These are phyloP conservation scores for Avahi laniger DNA, from an alignment of 2,797 vertebrate species.

Conservation along the genomic window DNA sequence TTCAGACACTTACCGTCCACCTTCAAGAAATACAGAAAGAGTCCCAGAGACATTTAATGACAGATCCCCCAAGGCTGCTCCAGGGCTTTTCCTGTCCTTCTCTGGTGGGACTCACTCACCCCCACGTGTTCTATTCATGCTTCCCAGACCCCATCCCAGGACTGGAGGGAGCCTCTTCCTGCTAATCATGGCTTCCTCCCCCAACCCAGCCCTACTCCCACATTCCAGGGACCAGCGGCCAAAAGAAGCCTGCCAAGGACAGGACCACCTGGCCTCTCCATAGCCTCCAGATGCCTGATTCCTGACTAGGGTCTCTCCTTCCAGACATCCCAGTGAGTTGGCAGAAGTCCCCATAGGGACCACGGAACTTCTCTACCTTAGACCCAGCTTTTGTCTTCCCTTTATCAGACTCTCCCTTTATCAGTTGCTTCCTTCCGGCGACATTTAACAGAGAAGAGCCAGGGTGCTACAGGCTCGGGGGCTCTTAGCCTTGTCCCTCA, in stretches of 20 bases:
- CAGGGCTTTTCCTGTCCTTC: not conserved
- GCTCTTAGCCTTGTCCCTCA: not conserved
- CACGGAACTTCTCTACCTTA: not conserved
- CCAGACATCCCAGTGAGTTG: slow-evolving; percentile 1
- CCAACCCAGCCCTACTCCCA: not conserved
- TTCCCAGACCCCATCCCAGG: no score
- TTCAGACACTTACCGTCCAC: not conserved
- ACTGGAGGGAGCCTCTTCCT: not conserved
- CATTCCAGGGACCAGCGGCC: not conserved
- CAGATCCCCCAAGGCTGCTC: not conserved
- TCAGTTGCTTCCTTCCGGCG: not conserved
- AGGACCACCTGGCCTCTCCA: not conserved
- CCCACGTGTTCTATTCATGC: not conserved
- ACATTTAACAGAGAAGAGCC: not conserved
- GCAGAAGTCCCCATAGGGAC: not conserved
- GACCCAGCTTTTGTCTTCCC: not conserved
- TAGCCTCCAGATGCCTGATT: not conserved
- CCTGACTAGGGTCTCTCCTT: not conserved
- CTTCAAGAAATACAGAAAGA: not conserved
- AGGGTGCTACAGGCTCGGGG: not conserved
- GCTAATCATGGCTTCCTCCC: not conserved
- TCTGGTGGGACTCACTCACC: not conserved
- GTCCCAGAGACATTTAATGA: not conserved
- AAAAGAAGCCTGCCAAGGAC: not conserved
- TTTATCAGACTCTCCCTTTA: not conserved